Evolutionary conservation across 1,140 invertebrate species (phyloP).

Genomic region (Holcopasites calliopsidis): DNA sequence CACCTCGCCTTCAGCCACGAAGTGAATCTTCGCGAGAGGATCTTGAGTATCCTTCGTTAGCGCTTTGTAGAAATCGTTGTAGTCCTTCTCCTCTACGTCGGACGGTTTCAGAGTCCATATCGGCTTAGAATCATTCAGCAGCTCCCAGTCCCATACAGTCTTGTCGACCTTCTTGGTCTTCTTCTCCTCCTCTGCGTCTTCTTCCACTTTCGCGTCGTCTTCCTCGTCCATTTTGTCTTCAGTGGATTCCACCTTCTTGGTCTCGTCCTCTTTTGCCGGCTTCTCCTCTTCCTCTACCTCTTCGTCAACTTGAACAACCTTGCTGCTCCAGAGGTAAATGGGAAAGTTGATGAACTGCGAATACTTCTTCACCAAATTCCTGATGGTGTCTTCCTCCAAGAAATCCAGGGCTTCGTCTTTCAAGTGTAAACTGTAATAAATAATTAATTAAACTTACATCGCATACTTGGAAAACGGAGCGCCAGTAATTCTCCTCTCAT

Average conservation of each 20-base stretch:
- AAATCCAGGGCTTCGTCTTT: constrained; percentile 99
- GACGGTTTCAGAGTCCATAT: constrained; percentile 97
- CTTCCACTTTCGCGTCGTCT: constrained; percentile 83
- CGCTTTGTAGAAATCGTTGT: constrained; percentile 96
- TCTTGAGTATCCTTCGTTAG: constrained; percentile 95
- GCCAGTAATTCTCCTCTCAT: not conserved
- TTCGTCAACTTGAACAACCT: constrained; percentile 93
- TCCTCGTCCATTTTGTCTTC: constrained; percentile 84
- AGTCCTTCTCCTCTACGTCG: constrained; percentile 93
- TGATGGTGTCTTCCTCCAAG: constrained; percentile 94
- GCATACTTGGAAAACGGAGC: not conserved
- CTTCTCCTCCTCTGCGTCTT: constrained; percentile 81
- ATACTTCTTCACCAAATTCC: constrained; percentile 96
- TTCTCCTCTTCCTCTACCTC: constrained; percentile 80
- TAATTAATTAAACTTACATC: not conserved
- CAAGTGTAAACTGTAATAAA: constrained; percentile 87
- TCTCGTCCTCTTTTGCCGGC: constrained; percentile 80
- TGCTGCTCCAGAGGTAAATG: constrained; percentile 97
- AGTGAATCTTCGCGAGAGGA: constrained; percentile 95
- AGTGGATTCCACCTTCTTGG: constrained; percentile 79
- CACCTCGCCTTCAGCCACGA: constrained; percentile 98
- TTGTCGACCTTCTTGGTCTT: constrained; percentile 95
- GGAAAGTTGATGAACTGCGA: constrained; percentile 99
- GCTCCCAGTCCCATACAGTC: constrained; percentile 99
- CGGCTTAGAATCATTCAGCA: constrained; percentile 97